Percentiles rank a stretch among this genome's conserved stretches.
Evolutionary conservation across 2,888 invertebrate genomes (phyloP).

Genomic region (Drosophila quinaria): DNA sequence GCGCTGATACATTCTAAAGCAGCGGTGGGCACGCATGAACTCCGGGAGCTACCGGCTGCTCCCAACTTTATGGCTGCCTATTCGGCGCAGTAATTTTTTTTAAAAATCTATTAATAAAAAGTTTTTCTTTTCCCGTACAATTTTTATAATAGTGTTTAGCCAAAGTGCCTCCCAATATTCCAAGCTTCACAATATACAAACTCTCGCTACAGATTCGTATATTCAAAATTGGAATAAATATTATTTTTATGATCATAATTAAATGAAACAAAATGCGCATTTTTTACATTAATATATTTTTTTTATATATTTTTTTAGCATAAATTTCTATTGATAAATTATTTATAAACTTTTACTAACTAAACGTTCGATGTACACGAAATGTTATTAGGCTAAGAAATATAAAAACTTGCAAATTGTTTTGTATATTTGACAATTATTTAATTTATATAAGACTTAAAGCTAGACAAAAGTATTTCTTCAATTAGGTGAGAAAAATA

Average conservation of each 20-base stretch:
- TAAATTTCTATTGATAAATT: slow-evolving; percentile 42
- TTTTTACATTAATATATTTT: slow-evolving; percentile 5
- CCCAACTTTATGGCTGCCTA: too few species aligned
- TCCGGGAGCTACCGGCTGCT: too few species aligned
- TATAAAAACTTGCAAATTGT: slow-evolving; percentile 12
- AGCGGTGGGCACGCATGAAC: too few species aligned
- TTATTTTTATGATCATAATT: not conserved
- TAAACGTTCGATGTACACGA: slow-evolving; percentile 39
- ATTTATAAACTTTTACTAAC: slow-evolving; percentile 32
- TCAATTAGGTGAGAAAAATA: slow-evolving; percentile 32
- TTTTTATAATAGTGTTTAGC: not conserved
- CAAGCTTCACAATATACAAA: not conserved
- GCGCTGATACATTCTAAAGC: not conserved
- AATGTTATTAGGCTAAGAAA: slow-evolving; percentile 43
- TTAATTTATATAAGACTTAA: slow-evolving; percentile 22
- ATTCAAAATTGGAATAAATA: not conserved
- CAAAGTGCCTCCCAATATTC: not conserved
- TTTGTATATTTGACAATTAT: slow-evolving; percentile 8
- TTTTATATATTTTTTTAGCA: slow-evolving; percentile 20
- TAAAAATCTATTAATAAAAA: too few species aligned
- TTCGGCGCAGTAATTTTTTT: too few species aligned
- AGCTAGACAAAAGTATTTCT: slow-evolving; percentile 24
- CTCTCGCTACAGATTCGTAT: not conserved
- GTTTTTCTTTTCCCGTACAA: too few species aligned
- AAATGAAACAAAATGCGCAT: not conserved